Base-by-base conservation (phyloP, 2,113 vertebrate species). In the Calypte anna region DNA sequence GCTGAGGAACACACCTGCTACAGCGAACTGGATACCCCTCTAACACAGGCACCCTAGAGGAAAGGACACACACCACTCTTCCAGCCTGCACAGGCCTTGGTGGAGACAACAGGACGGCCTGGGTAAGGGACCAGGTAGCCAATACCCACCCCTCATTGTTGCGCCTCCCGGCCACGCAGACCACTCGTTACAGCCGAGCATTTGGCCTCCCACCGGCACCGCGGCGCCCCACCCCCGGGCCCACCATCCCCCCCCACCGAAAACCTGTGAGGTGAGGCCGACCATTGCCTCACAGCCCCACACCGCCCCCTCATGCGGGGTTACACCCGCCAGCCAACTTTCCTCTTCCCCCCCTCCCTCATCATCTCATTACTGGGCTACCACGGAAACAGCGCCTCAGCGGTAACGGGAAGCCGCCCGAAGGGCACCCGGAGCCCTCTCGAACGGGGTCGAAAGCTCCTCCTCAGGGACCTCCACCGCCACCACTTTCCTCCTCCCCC, bases 41-140 rank as follows among this genome's bases (percentile, higher is more conserved):
- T 9, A 61, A 18, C 0, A 40, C 0, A 30, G 2, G 7, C 4
- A 53, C 1, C 0, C 0, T 0, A 6, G 9, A 18, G 14, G 2
- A 27, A 0, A 0, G 4, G 6, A 9, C 2, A 4, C 22, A 4
- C 17, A 18, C 2, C 14, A 24, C 10, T 4, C 31, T 6, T 1
- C 5, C 8, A 2, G 8, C 1, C 20, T 2, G 3, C n/a, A 30
- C n/a, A n/a, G 40, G 59, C 28, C 63, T 44, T 2, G 20, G 17
- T 0, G 1, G 19, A 46, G 3, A 12, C 13, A 20, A 28, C 1
- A 24, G 20, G 10, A 7, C 24, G 2, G 12, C 36, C 6, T 6
- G 1, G 21, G 7, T 7, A 48, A 61, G 17, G 12, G 14, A 3
- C 0, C 31, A 2, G 24, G 8, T 28, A 23, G 22, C 31, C 38